Conservation (phyloP, 2,888 invertebrate genomes). For the Timema cristinae region DNA sequence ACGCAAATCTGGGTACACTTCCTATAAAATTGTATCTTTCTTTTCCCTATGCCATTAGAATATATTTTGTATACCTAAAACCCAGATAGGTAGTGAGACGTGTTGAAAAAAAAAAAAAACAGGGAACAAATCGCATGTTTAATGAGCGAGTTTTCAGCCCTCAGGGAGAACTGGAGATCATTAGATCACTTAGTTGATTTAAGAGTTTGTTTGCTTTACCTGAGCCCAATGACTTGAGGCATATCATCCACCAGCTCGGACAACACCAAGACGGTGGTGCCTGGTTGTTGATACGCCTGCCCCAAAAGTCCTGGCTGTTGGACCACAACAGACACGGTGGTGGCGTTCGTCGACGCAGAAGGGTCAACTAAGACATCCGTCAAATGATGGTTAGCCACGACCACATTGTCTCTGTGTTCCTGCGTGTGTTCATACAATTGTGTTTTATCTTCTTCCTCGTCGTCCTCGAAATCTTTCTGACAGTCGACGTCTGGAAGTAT, state of each 20-base stretch:
- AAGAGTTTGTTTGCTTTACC: conserved; percentile 44
- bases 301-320: conserved; percentile 36
- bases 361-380: conserved; percentile 48
- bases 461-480: conserved; percentile 40
- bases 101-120: too few relatives aligned
- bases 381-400: neutral
- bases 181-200: too few relatives aligned
- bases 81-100: too few relatives aligned
- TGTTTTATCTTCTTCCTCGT: conserved; percentile 9
- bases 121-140: too few relatives aligned
- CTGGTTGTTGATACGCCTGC: conserved; percentile 36
- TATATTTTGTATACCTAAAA: too few relatives aligned
- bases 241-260: conserved; percentile 70
- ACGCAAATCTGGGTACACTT: too few relatives aligned
- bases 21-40: too few relatives aligned
- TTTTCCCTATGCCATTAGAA: too few relatives aligned
- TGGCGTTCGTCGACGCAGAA: conserved; percentile 14
- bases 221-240: conserved; percentile 62
- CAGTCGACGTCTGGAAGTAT: too few relatives aligned
- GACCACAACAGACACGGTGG: conserved; percentile 47
- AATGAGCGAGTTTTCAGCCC: neutral
- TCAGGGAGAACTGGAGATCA: neutral
- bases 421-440: neutral
- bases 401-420: conserved; percentile 2
- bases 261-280: conserved; percentile 64